These are phyloP conservation scores for Timandra comae DNA, from an alignment of 2,888 invertebrate species.

Conservation along the genomic window DNA sequence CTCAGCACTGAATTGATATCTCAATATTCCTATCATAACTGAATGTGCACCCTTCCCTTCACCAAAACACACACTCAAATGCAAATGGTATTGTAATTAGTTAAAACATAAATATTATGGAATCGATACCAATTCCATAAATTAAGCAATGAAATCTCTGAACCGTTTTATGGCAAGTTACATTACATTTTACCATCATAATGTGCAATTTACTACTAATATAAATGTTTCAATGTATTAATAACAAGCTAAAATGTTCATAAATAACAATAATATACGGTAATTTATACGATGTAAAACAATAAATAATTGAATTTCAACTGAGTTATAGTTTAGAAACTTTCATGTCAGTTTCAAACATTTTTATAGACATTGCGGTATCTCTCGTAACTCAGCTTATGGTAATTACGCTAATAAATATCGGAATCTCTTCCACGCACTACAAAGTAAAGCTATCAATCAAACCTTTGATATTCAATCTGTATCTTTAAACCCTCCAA, in stretches of 20 bases:
- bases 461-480: conserved; percentile 70
- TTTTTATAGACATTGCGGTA: conserved; percentile 20
- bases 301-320: conserved; percentile 16
- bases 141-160: conserved; percentile 46
- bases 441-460: conserved; percentile 60
- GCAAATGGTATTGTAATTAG: conserved; percentile 49
- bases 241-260: no score
- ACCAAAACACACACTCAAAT: conserved; percentile 48
- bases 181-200: conserved; percentile 33
- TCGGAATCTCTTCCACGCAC: conserved; percentile 37
- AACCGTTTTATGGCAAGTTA: conserved; percentile 41
- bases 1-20: background rate
- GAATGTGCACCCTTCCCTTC: conserved; percentile 20
- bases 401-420: conserved; percentile 44
- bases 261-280: conserved; percentile 16
- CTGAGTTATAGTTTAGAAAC: conserved; percentile 13
- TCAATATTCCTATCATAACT: background rate
- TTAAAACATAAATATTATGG: conserved; percentile 45
- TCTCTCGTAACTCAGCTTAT: conserved; percentile 28
- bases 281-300: conserved; percentile 14
- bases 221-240: conserved; percentile 20
- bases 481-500: conserved; percentile 66
- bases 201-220: conserved; percentile 16
- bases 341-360: conserved; percentile 20
- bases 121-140: conserved; percentile 41